Evolutionary conservation across 2,113 vertebrate genomes (phyloP), one percentile per base, ranked within the genome.

Genomic region (Paramormyrops kingsleyae): DNA sequence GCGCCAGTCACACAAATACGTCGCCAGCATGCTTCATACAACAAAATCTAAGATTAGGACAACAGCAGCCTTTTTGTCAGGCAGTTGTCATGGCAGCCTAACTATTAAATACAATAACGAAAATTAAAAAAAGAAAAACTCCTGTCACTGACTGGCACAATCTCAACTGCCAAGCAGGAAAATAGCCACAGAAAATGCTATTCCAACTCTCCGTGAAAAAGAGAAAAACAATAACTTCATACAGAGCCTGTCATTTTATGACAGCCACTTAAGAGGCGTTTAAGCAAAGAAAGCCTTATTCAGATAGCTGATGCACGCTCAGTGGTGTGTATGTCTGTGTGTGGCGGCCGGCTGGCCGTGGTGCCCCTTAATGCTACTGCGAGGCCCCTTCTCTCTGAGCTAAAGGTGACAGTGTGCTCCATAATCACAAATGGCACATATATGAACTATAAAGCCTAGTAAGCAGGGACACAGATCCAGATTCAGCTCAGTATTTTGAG

Each of bases 261-360:
- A 89, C 90, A 89, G 85, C 74, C 47, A 53, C 77, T 89, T 83
- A 70, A 31, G 86, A 83, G 74, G 39, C 44, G 12, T 89, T 89
- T 89, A 39, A 50, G 39, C 70, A 52, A 44, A 83, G 86, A 70
- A 49, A 83, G 85, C 85, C 70, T 83, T 80, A 31, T 50, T 35
- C 53, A 47, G 42, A 84, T 66, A 74, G 35, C 17, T 88, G 87
- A 50, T 89, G 49, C 31, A 47, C 21, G 17, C 46, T 88, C 56
- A 70, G 31, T 87, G 4, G 27, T 27, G 77, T 84, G 50, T 46
- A 49, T 86, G 47, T 35, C 24, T 46, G 24, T 49, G 84, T 62
- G 27, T 88, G 44, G 88, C 53, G 47, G 87, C 94, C 92, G 92
- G 93, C 90, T 90, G 21, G 53, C 85, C 19, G 17, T 8, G 49